A percentile compares a stretch with the other conserved stretches of the same genome.
phyloP scores from a whole-genome alignment of 2,113 vertebrate genomes.

The Gracilinanus agilis region DNA sequence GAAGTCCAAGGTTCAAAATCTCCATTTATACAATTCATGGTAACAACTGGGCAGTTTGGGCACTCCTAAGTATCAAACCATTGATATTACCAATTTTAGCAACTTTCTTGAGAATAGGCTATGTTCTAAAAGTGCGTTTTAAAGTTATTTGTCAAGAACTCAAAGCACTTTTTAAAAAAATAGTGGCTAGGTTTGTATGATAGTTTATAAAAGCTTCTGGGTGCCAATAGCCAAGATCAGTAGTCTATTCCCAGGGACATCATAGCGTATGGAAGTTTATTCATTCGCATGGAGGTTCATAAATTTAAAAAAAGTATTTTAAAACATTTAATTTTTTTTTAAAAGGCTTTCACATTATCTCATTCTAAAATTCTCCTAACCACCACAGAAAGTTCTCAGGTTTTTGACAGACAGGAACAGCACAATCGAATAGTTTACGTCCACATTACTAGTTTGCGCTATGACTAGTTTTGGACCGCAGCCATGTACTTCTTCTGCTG shows the following conservation, averaged over 20 bases:
- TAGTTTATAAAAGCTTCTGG: neutral
- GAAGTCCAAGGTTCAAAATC: too few relatives aligned
- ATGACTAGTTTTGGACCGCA: neutral
- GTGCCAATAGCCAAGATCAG: neutral
- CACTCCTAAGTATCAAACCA: too few relatives aligned
- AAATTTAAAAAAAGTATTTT: neutral
- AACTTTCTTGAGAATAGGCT: neutral
- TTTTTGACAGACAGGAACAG: neutral
- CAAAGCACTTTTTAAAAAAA: neutral
- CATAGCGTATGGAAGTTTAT: neutral
- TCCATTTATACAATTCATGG: too few relatives aligned
- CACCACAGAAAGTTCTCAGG: neutral
- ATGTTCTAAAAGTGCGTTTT: neutral
- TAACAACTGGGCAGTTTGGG: too few relatives aligned
- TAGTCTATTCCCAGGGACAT: neutral
- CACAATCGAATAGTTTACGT: neutral
- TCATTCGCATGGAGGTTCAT: neutral
- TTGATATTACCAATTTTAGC: neutral
- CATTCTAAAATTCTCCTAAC: neutral
- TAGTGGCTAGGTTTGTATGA: neutral
- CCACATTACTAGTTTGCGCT: neutral
- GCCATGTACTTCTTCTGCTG: neutral
- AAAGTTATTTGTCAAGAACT: neutral
- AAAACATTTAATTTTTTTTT: neutral
- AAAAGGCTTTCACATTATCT: neutral